Percentiles rank a stretch among this genome's conserved stretches.
phyloP scores from a whole-genome alignment of 2,797 vertebrate genomes.

The Acipenser transmontanus region DNA sequence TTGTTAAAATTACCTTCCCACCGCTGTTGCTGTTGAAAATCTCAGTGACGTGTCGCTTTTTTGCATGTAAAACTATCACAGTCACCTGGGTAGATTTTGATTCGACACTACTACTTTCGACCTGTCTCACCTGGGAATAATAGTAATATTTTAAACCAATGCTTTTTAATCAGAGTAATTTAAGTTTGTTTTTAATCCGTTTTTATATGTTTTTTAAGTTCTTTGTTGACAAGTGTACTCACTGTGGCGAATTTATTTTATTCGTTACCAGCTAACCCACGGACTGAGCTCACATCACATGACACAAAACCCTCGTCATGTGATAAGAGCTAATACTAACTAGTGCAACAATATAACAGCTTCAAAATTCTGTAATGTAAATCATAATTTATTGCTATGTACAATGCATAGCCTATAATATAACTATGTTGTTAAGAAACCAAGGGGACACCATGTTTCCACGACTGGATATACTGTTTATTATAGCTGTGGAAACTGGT shows the following conservation, averaged over 20 bases:
- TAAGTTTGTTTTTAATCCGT: slow-evolving; percentile 2
- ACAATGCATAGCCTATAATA: too few species aligned
- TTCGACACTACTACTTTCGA: not conserved
- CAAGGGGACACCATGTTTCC: too few species aligned
- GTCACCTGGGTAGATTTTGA: not conserved
- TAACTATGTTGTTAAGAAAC: too few species aligned
- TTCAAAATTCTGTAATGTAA: too few species aligned
- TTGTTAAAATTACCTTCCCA: not conserved
- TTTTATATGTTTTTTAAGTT: not conserved
- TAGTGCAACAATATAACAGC: too few species aligned
- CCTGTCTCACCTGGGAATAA: not conserved
- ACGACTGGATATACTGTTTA: too few species aligned
- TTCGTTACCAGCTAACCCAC: too few species aligned
- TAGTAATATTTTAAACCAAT: not conserved
- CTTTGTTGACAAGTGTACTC: slow-evolving; percentile 10
- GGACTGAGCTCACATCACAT: too few species aligned
- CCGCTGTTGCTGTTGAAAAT: not conserved
- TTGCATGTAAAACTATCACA: slow-evolving; percentile 1
- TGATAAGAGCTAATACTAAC: too few species aligned
- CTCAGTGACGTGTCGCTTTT: slow-evolving; percentile 18
- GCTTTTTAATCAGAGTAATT: not conserved
- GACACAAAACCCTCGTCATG: too few species aligned
- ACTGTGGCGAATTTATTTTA: not conserved
- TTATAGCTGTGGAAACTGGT: too few species aligned
- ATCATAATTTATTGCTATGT: too few species aligned